phyloP scores from a whole-genome alignment of 2,888 invertebrate genomes.

The Eupithecia tripunctaria region DNA sequence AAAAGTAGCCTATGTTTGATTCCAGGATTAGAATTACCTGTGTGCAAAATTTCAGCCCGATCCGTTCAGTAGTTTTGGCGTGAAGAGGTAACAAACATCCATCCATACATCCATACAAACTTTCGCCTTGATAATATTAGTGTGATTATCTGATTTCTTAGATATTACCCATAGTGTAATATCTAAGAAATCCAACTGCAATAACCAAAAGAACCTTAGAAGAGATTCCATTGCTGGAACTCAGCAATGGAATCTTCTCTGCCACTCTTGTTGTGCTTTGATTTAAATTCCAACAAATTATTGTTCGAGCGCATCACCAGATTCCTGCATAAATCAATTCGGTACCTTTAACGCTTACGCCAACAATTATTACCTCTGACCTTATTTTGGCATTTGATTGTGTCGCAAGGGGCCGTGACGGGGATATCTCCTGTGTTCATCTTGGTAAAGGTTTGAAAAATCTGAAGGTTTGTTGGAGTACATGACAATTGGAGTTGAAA shows the following conservation, averaged over 20 bases:
- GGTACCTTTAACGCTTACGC: slow-evolving; percentile 52
- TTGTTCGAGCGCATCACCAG: slow-evolving; percentile 58
- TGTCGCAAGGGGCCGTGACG: slow-evolving; percentile 78
- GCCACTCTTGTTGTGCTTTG: not conserved
- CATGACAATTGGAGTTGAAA: not conserved
- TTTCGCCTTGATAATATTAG: no score
- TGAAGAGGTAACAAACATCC: no score
- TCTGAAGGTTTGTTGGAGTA: slow-evolving; percentile 21
- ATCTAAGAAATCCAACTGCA: no score
- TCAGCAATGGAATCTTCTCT: not conserved
- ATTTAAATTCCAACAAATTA: slow-evolving; percentile 32
- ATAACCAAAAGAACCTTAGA: no score
- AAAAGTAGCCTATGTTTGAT: no score
- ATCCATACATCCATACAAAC: no score
- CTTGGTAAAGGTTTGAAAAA: slow-evolving; percentile 36
- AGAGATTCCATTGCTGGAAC: no score
- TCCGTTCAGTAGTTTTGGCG: no score
- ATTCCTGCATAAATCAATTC: slow-evolving; percentile 78
- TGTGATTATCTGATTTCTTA: no score
- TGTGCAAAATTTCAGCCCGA: no score
- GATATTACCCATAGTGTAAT: no score
- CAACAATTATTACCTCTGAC: slow-evolving; percentile 71
- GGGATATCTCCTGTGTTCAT: slow-evolving; percentile 56
- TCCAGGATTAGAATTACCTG: no score
- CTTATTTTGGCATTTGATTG: slow-evolving; percentile 82